phyloP scores from a whole-genome alignment of 2,113 vertebrate genomes.

The Apistogramma diplotaenia region DNA sequence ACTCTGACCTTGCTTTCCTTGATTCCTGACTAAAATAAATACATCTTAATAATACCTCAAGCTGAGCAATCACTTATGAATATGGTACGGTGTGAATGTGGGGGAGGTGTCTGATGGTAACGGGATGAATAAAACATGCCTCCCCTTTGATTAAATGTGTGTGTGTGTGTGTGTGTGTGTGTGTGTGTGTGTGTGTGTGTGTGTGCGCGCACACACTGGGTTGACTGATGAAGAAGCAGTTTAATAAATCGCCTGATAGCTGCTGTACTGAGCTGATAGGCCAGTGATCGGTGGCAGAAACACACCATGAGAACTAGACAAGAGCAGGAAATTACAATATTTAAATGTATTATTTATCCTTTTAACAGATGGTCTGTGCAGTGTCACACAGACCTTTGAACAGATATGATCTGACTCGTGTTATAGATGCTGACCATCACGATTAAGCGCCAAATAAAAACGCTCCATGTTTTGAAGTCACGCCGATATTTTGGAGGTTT shows the following conservation, averaged over 20 bases:
- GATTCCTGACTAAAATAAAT: background rate
- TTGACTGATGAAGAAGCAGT: constrained; percentile 24
- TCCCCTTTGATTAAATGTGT: constrained; percentile 43
- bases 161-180: background rate
- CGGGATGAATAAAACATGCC: constrained; percentile 67
- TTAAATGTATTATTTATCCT: background rate
- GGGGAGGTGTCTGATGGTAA: constrained; percentile 47
- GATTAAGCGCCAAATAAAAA: background rate
- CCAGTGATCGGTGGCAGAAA: background rate
- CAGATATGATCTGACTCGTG: background rate
- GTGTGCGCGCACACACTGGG: background rate
- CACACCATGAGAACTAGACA: background rate
- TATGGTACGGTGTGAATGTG: constrained; percentile 9
- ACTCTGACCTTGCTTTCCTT: background rate
- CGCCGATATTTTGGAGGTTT: fast-evolving
- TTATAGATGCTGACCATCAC: too few relatives aligned
- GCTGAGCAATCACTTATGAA: background rate
- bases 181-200: background rate
- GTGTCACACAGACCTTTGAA: background rate
- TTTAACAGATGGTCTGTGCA: background rate
- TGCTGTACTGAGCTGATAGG: constrained; percentile 14
- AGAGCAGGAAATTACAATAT: constrained; percentile 47
- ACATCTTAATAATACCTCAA: background rate
- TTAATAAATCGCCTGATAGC: constrained; percentile 53
- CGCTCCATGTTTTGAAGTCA: fast-evolving